Evolutionary conservation across 2,888 invertebrate genomes (phyloP).

Genomic region (Hirtodrosophila duncani): DNA sequence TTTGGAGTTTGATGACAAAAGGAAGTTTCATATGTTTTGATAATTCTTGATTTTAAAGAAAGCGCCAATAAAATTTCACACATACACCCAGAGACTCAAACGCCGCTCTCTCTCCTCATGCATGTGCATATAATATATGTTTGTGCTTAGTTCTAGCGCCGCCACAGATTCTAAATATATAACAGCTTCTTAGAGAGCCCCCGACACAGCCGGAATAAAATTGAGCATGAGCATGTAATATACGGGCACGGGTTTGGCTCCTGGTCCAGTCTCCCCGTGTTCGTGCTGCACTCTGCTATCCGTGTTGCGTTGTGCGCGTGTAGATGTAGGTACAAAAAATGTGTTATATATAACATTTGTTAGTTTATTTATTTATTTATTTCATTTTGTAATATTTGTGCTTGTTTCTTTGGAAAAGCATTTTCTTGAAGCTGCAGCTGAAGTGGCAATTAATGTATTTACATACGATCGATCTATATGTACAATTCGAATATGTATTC

Average conservation of each 20-base stretch:
- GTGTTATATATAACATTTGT: too few relatives aligned
- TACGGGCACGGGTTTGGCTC: conserved; percentile 37
- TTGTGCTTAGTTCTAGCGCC: conserved; percentile 15
- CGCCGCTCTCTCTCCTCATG: conserved; percentile 20
- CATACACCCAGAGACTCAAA: too few relatives aligned
- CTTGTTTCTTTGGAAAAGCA: conserved; percentile 1
- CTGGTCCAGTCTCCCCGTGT: conserved; percentile 66
- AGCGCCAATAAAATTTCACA: too few relatives aligned
- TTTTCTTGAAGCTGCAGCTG: not conserved
- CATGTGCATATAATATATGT: conserved; percentile 10
- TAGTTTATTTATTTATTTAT: conserved; percentile 10
- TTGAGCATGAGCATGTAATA: conserved; percentile 54
- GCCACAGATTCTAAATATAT: conserved; percentile 45
- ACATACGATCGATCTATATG: not conserved
- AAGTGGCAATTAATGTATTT: not conserved
- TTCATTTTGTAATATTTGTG: not conserved
- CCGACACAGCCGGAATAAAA: too few relatives aligned
- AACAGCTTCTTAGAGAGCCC: conserved; percentile 38
- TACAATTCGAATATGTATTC: conserved; percentile 1
- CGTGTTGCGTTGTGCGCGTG: conserved; percentile 53
- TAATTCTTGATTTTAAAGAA: too few relatives aligned
- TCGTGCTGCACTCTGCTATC: conserved; percentile 65
- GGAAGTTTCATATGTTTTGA: too few relatives aligned
- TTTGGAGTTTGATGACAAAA: too few relatives aligned
- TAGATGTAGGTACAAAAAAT: conserved; percentile 63